Evolutionary conservation across 2,888 invertebrate species (phyloP).

Genomic region (Habroteleia sp.): DNA sequence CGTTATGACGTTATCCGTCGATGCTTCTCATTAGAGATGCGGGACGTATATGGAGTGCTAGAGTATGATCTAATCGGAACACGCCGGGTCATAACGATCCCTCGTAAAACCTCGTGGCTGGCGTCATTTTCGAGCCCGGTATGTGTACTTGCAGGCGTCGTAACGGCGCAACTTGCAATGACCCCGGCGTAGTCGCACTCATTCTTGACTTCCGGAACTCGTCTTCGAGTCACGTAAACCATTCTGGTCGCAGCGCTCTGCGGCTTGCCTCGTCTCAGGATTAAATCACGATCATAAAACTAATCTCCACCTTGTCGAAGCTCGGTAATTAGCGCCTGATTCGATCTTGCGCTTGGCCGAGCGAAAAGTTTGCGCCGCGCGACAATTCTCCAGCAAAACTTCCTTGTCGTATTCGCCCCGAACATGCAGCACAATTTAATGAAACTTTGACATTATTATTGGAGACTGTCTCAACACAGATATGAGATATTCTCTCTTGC

Average conservation of each 20-base stretch:
- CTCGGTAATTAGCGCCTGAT: slow-evolving; percentile 73
- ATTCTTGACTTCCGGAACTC: slow-evolving; percentile 17
- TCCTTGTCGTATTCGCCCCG: slow-evolving; percentile 46
- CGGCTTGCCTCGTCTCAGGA: slow-evolving; percentile 46
- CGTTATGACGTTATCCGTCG: slow-evolving; percentile 36
- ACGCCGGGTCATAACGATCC: slow-evolving; percentile 68
- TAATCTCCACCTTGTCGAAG: slow-evolving; percentile 62
- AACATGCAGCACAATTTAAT: slow-evolving; percentile 63
- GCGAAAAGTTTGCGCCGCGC: slow-evolving; percentile 66
- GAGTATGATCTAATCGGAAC: slow-evolving; percentile 71
- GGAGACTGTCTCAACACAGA: slow-evolving; percentile 26
- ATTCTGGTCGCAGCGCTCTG: slow-evolving; percentile 44
- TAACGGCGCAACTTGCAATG: slow-evolving; percentile 43
- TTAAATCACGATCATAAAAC: slow-evolving; percentile 64
- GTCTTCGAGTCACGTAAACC: slow-evolving; percentile 62
- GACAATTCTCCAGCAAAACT: slow-evolving; percentile 59
- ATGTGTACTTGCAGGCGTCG: slow-evolving; percentile 30
- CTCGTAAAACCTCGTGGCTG: slow-evolving; percentile 59
- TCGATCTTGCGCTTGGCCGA: slow-evolving; percentile 70
- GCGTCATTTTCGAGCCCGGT: slow-evolving; percentile 40
- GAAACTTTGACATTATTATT: slow-evolving; percentile 62
- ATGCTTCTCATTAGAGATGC: slow-evolving; percentile 49
- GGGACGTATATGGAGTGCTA: slow-evolving; percentile 35
- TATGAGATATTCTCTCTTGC: slow-evolving; percentile 27
- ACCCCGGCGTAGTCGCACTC: slow-evolving; percentile 25